Percentiles rank a stretch among this genome's conserved stretches.
Evolutionary conservation across 2,888 invertebrate genomes (phyloP).

Genomic region (Ischnura elegans): DNA sequence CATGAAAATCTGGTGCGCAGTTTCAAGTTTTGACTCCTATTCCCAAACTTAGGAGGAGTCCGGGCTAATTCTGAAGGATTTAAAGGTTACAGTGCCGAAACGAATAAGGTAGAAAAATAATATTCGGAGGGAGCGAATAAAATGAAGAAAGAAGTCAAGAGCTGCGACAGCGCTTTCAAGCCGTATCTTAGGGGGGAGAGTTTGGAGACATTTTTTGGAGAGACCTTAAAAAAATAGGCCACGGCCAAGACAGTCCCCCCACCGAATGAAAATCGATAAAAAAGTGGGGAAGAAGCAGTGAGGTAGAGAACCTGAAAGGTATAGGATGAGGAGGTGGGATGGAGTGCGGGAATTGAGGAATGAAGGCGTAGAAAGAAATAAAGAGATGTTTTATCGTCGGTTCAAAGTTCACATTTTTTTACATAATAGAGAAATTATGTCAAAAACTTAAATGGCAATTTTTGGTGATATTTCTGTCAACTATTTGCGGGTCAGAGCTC

Average conservation of each 20-base stretch:
- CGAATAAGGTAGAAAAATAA: slow-evolving; percentile 22
- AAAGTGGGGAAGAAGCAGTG: slow-evolving; percentile 29
- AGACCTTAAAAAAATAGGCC: slow-evolving; percentile 67
- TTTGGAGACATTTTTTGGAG: slow-evolving; percentile 66
- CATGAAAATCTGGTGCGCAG: too few species aligned
- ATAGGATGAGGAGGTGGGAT: neutral
- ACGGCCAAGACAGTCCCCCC: slow-evolving; percentile 54
- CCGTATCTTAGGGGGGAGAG: slow-evolving; percentile 9
- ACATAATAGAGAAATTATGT: too few species aligned
- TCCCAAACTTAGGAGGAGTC: neutral
- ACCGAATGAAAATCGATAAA: slow-evolving; percentile 58
- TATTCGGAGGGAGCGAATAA: neutral
- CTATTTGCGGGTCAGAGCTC: neutral
- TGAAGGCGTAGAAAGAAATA: neutral
- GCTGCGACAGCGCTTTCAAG: slow-evolving; percentile 48
- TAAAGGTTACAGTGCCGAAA: neutral
- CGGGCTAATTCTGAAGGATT: slow-evolving; percentile 11
- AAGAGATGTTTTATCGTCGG: neutral
- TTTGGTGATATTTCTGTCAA: neutral
- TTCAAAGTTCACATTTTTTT: too few species aligned
- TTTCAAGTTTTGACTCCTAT: neutral
- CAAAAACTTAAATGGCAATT: neutral
- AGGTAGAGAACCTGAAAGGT: neutral
- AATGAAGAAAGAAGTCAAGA: slow-evolving; percentile 34
- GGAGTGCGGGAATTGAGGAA: neutral